Base-by-base conservation (phyloP, 2,888 invertebrate genomes). In the Philaethria dido region DNA sequence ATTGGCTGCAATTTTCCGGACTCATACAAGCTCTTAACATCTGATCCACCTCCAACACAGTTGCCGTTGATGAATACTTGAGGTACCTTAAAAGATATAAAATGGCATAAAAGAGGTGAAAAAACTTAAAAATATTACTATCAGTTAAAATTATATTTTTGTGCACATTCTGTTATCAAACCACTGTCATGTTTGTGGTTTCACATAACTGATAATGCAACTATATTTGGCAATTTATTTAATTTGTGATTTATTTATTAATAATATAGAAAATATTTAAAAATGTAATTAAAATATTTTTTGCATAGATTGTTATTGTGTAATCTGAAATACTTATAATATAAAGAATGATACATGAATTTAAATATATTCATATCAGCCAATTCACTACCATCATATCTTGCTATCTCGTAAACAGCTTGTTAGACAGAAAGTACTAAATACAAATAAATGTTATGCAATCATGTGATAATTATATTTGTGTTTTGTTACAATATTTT, bases 11-110 rank as follows among this genome's bases (percentile, higher is more conserved):
- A 88, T 81, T 96, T 94, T 61, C 98, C 98, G 62, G 89, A 93
- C 55, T 96, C 95, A 72, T 94, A 94, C 74, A 98, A 84, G 44
- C 94, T 93, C 79, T 96, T 96, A 0, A 98, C 96, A 80, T 99
- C 99, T 3, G 96, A 95, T 2, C 99, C 98, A 44, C 99, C 99
- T 5, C 99, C 99, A 66, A 99, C 93, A 82, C 96, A 99, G 81
- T 95, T 95, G 2, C 98, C 98, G 78, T 97, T 95, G 45, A 99
- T 95, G 86, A 99, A 99, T 2, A 99, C 98, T 79, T 99, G 94
- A 0, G 99, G 99, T 2, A 99, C 98, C 96, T 98, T 88, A 92
- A 93, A 18, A 36, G 36, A 68, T 72, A 66, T 33, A 57, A 14
- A 11, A 44, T 5, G n/a, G 22, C 1, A 33, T 50, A 4, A 54